A percentile compares a stretch with the other conserved stretches of the same genome.
Conservation (phyloP, 1,140 invertebrate species). For the Pissodes strobi region DNA sequence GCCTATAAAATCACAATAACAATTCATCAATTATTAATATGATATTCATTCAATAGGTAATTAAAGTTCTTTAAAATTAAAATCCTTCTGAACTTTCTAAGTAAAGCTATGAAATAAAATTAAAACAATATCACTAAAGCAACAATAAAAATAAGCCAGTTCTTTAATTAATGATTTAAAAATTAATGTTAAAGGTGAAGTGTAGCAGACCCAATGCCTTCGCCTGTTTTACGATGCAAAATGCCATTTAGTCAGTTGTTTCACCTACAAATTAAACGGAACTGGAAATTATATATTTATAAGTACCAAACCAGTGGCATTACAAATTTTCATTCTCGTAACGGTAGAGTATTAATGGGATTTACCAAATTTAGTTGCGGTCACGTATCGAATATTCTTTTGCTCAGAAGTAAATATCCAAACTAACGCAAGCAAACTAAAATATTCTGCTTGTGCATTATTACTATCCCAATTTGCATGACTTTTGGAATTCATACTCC, state of each 20-base stretch:
- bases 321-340: constrained; percentile 8
- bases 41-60: no score
- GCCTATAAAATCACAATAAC: no score
- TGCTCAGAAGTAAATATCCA: not conserved
- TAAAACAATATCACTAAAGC: no score
- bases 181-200: not conserved
- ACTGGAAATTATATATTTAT: constrained; percentile 33
- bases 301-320: constrained; percentile 1
- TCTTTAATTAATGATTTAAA: constrained; percentile 10
- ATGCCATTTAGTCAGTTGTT: constrained; percentile 25
- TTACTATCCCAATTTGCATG: no score
- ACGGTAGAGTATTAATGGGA: constrained; percentile 7
- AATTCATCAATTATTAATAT: no score
- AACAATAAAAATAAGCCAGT: not conserved
- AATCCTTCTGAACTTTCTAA: no score
- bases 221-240: constrained; percentile 20
- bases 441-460: no score
- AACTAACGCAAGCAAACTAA: not conserved
- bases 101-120: no score
- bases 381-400: not conserved
- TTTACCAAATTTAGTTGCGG: not conserved
- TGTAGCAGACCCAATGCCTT: constrained; percentile 14
- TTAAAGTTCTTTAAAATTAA: no score
- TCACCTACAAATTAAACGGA: constrained; percentile 28
- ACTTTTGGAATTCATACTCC: no score